Evolutionary conservation across 2,888 invertebrate species (phyloP).

Genomic region (Exephanes ischioxanthus): DNA sequence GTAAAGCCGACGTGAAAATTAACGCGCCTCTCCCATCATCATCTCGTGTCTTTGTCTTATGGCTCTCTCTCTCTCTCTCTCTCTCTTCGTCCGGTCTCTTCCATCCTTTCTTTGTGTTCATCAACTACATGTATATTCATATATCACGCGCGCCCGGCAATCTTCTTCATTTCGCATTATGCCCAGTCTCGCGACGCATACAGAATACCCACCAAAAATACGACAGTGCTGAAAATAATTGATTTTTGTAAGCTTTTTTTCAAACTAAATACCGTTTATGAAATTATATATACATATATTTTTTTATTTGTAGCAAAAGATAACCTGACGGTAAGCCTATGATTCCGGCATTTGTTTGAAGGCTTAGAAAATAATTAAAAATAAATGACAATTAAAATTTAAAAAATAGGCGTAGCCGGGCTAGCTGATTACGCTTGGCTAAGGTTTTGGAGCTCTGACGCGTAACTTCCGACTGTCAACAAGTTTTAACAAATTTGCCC

Average conservation of each 20-base stretch:
- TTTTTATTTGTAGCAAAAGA: too few species aligned
- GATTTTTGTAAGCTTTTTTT: neutral
- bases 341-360: neutral
- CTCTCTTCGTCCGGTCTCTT: constrained; percentile 12
- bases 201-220: neutral
- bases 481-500: neutral
- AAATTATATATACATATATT: too few species aligned
- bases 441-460: neutral
- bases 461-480: too few species aligned
- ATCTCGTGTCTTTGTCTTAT: constrained; percentile 54
- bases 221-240: neutral
- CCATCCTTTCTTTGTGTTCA: constrained; percentile 31
- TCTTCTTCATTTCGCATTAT: constrained; percentile 10
- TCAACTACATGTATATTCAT: constrained; percentile 43
- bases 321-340: too few species aligned
- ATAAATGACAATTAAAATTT: too few species aligned
- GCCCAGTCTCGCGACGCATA: neutral
- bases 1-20: constrained; percentile 62
- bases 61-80: constrained; percentile 25
- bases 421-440: neutral
- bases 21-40: constrained; percentile 66
- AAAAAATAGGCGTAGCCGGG: too few species aligned
- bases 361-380: neutral
- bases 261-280: neutral
- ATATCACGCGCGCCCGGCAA: neutral